phyloP scores from a whole-genome alignment of 2,888 invertebrate species.

The Glyphotaelius pellucidus region DNA sequence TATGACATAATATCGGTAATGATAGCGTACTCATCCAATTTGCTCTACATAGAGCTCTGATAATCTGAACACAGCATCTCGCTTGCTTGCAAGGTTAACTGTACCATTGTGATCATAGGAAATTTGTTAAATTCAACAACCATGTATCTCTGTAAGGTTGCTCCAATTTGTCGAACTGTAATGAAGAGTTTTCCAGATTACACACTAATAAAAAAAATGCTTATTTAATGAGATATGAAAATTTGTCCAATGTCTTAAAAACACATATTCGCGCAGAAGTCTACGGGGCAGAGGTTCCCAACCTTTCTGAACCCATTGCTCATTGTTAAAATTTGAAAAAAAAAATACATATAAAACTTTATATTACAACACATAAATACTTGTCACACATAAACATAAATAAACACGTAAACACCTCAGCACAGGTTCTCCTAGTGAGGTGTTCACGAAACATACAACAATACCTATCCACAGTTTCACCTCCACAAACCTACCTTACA shows the following conservation, averaged over 20 bases:
- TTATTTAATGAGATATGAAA: background rate
- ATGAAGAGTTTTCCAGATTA: background rate
- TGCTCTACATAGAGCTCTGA: background rate
- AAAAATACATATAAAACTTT: no score
- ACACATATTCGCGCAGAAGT: background rate
- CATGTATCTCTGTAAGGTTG: background rate
- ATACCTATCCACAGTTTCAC: no score
- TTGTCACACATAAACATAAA: no score
- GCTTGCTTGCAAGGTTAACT: background rate
- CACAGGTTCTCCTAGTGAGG: no score
- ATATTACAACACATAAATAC: no score
- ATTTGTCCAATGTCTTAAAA: no score
- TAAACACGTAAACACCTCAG: no score
- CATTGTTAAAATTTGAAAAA: no score
- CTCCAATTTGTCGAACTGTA: background rate
- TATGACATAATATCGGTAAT: slow-evolving; percentile 24
- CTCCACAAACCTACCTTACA: no score
- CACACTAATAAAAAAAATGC: background rate
- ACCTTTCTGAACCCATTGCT: no score
- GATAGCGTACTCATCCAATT: background rate
- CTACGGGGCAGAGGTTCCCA: no score
- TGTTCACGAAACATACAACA: no score
- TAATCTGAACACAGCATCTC: background rate
- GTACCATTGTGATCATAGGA: background rate
- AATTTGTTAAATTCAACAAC: slow-evolving; percentile 16